Evolutionary conservation across 2,888 invertebrate species (phyloP), one percentile per base, ranked within the genome.

Genomic region (Chalcosyrphus nemorum): DNA sequence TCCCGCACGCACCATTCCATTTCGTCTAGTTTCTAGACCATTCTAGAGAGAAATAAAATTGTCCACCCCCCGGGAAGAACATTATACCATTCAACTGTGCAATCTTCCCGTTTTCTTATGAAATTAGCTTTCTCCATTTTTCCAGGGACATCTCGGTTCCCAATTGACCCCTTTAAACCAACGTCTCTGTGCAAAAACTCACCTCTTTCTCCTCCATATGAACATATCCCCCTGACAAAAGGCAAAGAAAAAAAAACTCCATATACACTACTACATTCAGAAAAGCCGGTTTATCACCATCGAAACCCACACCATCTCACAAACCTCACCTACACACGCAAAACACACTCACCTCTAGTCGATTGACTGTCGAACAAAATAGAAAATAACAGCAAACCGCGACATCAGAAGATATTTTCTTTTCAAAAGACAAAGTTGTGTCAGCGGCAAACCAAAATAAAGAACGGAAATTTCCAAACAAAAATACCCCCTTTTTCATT

Each of bases 321-420:
- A 50, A 13, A 11, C 19, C 32, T 24, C 52, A 35, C 19, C n/a
- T n/a, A n/a, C n/a, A n/a, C n/a, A n/a, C n/a, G n/a, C n/a, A n/a
- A n/a, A n/a, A 63, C 47, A 65, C 57, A 15, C 0, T 2, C 43
- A 38, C 17, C 38, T 4, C 6, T 1, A 35, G 7, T 56, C 27
- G 15, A 13, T 21, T 35, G 52, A 27, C 52, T 76, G 50, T 75
- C 70, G 80, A 84, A 84, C 84, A 84, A 80, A 84, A 84, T 84
- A 80, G 84, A 84, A 84, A 84, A 84, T 84, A 80, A 80, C 84
- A 57, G 84, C 80, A 84, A 84, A 77, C 45, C 47, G 24, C 68
- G 57, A 75, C 52, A 70, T 80, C 84, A 71, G 84, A 84, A 84
- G 84, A 75, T 80, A 84, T 80, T 84, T 70, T 84, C 68, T 75